Evolutionary conservation across 1,140 invertebrate genomes (phyloP), one percentile per base, ranked within the genome.

Genomic region (Bradynema listronoti): DNA sequence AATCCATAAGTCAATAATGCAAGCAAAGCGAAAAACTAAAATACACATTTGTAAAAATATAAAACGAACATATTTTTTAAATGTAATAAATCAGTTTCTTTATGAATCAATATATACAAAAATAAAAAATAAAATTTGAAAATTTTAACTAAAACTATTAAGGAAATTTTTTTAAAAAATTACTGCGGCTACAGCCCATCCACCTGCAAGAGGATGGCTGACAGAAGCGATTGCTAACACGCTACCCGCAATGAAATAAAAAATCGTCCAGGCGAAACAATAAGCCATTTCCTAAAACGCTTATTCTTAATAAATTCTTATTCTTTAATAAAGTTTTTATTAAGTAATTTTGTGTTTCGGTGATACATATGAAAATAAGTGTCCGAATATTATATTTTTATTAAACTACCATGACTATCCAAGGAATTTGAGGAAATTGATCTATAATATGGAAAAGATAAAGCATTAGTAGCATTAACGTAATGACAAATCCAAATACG

Each of bases 231-330:
- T 66, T 7, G 73, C 74, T 5, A 77, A 56, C 34, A 77, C 65
- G 16, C 41, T 43, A 16, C 30, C 75, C 16, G 76, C 73, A 51
- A 77, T 78, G 34, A 77, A 77, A 47, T 78, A 77, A 66, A 77
- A 77, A 27, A 77, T 78, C 7, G 69, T 72, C 75, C 74, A 77
- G 0, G 68, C 64, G 42, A 77, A 78, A 46, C 74, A 77, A 50
- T 68, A 69, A 25, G 72, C 52, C 67, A 69, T 69, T 49, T 69
- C 66, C 53, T 63, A 7, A 46, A 66, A 30, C 1, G 14, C 11
- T n/a, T n/a, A n/a, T n/a, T n/a, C n/a, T n/a, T n/a, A n/a, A n/a
- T n/a, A n/a, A n/a, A n/a, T n/a, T n/a, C n/a, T n/a, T n/a, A n/a
- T n/a, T n/a, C n/a, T n/a, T n/a, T n/a, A n/a, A n/a, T n/a, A n/a